Base-by-base conservation (phyloP, 2,797 vertebrate genomes). In the Chanos chanos region DNA sequence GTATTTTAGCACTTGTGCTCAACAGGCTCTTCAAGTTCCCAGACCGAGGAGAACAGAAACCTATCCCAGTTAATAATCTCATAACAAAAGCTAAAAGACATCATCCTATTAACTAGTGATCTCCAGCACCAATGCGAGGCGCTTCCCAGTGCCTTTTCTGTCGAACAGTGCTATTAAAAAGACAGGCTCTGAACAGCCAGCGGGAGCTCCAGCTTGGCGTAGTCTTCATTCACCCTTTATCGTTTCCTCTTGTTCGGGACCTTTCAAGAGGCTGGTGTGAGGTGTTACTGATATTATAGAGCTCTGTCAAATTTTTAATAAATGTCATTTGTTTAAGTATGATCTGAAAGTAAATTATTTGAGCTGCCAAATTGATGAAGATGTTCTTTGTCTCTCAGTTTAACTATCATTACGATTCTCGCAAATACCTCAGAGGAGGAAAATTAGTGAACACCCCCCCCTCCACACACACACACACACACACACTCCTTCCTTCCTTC, bases 81-180 rank as follows among this genome's bases (percentile, higher is more conserved):
- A 89, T 92, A 92, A 99, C 96, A 99, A 97, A 96, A 94, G 94
- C 93, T 93, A 94, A 94, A 94, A 97, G 93, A 94, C 94, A 97
- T 98, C 95, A 97, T 97, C 95, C 94, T 94, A 95, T 97, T 97
- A 97, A 93, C 91, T 90, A 93, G 90, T 93, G 94, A 96, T 97
- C 94, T 97, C 92, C 90, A 91, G 91, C 83, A 89, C 94, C 94
- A 94, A 93, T 93, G 92, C 90, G 68, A 90, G 93, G 87, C 89
- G 90, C 92, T 91, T 90, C 93, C 91, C 87, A 89, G 91, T 94
- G 93, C 88, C 93, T 94, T 92, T 89, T 93, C 93, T 90, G 91
- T 92, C 86, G 87, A 90, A 89, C 80, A 82, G 82, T 18, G 79
- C 89, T 89, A 90, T 90, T 92, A 89, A 90, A 90, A 88, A 91